phyloP scores from a whole-genome alignment of 2,113 vertebrate species.

The Poecile atricapillus region DNA sequence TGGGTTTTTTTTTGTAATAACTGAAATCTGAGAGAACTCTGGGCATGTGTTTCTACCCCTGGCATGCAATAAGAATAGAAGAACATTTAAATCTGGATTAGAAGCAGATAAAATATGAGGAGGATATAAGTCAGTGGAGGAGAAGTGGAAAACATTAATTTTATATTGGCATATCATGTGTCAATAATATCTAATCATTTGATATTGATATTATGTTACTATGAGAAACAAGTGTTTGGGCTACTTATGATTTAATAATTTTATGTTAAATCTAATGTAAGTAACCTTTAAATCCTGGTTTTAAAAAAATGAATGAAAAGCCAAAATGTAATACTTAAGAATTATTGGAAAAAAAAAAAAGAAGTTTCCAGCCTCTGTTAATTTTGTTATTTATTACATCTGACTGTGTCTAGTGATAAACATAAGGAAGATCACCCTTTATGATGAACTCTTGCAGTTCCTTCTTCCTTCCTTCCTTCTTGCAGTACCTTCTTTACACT shows the following conservation, averaged over 20 bases:
- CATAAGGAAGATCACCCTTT: background rate
- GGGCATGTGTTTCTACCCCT: background rate
- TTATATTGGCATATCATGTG: background rate
- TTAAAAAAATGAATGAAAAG: background rate
- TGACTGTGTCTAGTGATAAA: background rate
- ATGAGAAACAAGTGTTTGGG: background rate
- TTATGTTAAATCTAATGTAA: background rate
- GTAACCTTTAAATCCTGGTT: background rate
- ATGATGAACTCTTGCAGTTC: background rate
- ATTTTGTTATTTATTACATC: background rate
- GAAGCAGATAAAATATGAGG: background rate
- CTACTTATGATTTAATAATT: background rate
- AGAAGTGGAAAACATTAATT: background rate
- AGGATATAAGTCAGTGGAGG: background rate
- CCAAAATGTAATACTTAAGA: rapidly evolving
- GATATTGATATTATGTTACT: background rate
- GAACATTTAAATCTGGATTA: background rate
- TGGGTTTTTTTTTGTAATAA: background rate
- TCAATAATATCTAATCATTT: background rate
- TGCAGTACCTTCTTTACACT: background rate
- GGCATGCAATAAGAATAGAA: background rate
- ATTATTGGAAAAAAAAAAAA: background rate
- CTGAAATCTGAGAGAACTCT: background rate
- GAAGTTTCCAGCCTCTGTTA: background rate
- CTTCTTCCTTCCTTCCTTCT: no score